Conservation (phyloP, 2,888 invertebrate species). For the Xestia sexstrigata region DNA sequence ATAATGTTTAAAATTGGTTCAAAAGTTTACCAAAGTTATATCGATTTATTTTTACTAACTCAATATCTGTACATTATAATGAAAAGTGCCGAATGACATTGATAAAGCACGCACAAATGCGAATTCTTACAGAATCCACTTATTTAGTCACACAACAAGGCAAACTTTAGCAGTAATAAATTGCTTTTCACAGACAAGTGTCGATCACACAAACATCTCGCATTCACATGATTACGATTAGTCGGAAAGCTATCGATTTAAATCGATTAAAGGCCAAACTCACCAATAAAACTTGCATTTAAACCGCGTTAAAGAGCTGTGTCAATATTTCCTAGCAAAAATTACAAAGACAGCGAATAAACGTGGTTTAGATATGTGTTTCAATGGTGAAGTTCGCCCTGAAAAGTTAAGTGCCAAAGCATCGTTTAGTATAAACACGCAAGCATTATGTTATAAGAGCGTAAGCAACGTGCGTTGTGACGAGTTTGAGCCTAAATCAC, state of each 20-base stretch:
- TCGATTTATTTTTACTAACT: background rate
- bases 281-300: background rate
- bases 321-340: background rate
- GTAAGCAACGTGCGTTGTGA: conserved; percentile 67
- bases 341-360: background rate
- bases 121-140: conserved; percentile 20
- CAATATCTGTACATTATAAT: background rate
- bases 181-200: conserved; percentile 64
- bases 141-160: conserved; percentile 76
- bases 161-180: conserved; percentile 61
- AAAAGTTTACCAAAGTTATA: background rate
- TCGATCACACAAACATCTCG: conserved; percentile 82
- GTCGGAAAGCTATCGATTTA: conserved; percentile 64
- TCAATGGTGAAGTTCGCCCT: background rate
- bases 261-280: conserved; percentile 29
- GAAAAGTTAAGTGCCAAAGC: conserved; percentile 58
- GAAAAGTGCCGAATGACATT: conserved; percentile 25
- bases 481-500: conserved; percentile 67
- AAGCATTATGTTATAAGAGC: conserved; percentile 67
- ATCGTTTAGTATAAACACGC: conserved; percentile 63
- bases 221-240: conserved; percentile 78
- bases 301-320: background rate
- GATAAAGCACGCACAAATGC: conserved; percentile 45
- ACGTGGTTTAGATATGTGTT: background rate
- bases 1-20: background rate